Evolutionary conservation across 2,113 vertebrate genomes (phyloP), one percentile per base, ranked within the genome.

Genomic region (Sarotherodon lohbergeri): DNA sequence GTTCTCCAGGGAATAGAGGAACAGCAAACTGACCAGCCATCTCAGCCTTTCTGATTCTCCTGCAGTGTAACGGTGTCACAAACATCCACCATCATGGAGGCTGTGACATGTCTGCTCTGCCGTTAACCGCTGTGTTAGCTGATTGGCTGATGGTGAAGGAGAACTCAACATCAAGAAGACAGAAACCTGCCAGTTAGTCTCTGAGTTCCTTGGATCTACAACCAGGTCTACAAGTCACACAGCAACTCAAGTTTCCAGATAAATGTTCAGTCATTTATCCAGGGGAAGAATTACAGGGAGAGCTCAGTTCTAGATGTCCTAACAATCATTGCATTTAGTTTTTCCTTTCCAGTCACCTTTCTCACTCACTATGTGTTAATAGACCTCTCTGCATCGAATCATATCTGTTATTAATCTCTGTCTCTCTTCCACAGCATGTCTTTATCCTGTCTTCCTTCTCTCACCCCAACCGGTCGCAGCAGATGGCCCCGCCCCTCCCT

Each of bases 401-500:
- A 14, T 56, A 27, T 27, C 55, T 27, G 22, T 56, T 56, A 54
- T 54, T 54, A 54, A 22, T 0, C 52, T 11, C n/a, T 22, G 52
- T 22, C 9, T 54, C 52, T 55, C n/a, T 55, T 55, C 52, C 52
- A 55, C 52, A 55, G 52, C 52, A 55, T 55, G n/a, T 55, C 19
- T 54, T 52, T 52, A 52, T 52, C 50, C 50, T n/a, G 50, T n/a
- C 50, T 54, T 54, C 50, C 9, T 54, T 54, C 50, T 54, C 0
- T 54, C 50, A 52, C 50, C 0, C 50, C 4, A 52, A 52, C 48
- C 4, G 0, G 0, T 52, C 50, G 0, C 50, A 52, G 50, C 50
- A 52, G 50, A 52, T 52, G 50, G 50, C 50, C 48, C 41, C 41
- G 11, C 41, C 41, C 41, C 41, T 41, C 39, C 29, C 29, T 29